These are phyloP conservation scores for Ceratitis capitata DNA, from an alignment of 1,140 invertebrate species.

Conservation along the genomic window DNA sequence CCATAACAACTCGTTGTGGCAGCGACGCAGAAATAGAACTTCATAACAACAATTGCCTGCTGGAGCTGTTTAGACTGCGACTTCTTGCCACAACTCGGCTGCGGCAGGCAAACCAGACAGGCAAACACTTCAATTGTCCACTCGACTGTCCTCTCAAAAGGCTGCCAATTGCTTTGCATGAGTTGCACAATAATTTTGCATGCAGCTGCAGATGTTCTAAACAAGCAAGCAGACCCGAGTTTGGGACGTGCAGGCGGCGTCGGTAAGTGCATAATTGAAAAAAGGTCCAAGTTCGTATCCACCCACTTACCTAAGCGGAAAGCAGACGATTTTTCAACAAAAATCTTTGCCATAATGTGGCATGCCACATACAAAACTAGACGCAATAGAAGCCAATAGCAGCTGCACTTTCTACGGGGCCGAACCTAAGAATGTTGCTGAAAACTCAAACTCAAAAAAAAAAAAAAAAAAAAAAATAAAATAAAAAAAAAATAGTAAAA, in stretches of 20 bases:
- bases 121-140: not conserved
- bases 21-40: no score
- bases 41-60: not conserved
- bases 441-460: not conserved
- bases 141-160: not conserved
- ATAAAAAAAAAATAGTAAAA: not conserved
- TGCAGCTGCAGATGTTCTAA: not conserved
- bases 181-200: slow-evolving; percentile 26
- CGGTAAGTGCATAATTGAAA: not conserved
- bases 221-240: not conserved
- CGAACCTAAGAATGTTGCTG: not conserved
- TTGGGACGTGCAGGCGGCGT: no score
- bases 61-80: not conserved
- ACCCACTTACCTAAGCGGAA: slow-evolving; percentile 17
- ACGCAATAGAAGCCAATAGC: not conserved
- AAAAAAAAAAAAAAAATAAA: not conserved
- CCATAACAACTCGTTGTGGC: not conserved
- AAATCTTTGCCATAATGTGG: not conserved
- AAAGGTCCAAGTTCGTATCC: slow-evolving; percentile 32
- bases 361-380: not conserved
- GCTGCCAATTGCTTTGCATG: slow-evolving; percentile 24
- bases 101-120: not conserved
- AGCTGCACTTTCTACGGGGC: not conserved
- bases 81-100: not conserved
- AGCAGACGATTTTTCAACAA: not conserved